These are phyloP conservation scores for Nothobranchius furzeri DNA, from an alignment of 2,113 vertebrate genomes.

Conservation along the genomic window DNA sequence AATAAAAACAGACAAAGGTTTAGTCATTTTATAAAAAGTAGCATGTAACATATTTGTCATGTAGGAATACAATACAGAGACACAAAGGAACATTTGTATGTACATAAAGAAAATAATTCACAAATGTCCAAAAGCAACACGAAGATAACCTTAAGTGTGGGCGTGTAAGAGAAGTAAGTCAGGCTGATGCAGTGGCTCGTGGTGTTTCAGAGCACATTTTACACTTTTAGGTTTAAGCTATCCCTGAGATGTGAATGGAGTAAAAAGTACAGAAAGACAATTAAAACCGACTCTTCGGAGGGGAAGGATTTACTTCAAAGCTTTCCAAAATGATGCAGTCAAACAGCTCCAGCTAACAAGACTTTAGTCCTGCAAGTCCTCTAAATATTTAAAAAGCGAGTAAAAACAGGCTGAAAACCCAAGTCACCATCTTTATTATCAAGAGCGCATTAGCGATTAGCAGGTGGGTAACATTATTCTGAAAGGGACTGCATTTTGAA, in stretches of 20 bases:
- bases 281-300: conserved; percentile 25
- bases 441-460: conserved; percentile 27
- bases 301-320: conserved; percentile 36
- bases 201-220: conserved; percentile 33
- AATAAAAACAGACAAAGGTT: conserved; percentile 20
- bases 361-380: conserved; percentile 8
- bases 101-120: conserved; percentile 34
- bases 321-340: conserved; percentile 21
- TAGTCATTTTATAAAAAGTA: conserved; percentile 61
- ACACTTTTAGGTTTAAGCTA: conserved; percentile 50
- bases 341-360: not conserved
- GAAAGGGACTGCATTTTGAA: conserved; percentile 35
- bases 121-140: conserved; percentile 40
- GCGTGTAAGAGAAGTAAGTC: conserved; percentile 30
- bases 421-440: conserved; percentile 25
- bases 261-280: conserved; percentile 60
- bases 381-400: not conserved
- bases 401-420: conserved; percentile 17
- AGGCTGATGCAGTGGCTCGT: conserved; percentile 29
- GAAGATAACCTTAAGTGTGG: conserved; percentile 28
- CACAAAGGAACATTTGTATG: conserved; percentile 58
- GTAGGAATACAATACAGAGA: conserved; percentile 54
- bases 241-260: conserved; percentile 61
- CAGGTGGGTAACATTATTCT: conserved; percentile 57
- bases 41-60: conserved; percentile 58